Base-by-base conservation (phyloP, 1,140 invertebrate species). In the Brachionus calyciflorus region DNA sequence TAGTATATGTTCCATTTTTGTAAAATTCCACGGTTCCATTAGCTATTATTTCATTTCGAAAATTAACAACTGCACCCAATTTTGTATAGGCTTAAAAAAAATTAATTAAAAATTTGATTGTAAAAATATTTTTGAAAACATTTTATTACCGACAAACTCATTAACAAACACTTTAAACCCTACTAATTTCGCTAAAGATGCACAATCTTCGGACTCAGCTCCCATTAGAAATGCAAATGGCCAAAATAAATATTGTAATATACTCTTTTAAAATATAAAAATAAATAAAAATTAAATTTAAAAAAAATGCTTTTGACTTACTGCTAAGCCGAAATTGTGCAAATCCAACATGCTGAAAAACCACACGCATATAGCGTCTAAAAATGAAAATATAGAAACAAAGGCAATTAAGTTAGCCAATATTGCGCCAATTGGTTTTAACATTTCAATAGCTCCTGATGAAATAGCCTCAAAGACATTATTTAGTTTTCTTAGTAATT, bases 281-380 rank as follows among this genome's bases (percentile, higher is more conserved):
- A 48, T 30, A n/a, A 33, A 76, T 78, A 60, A 41, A 30, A 12
- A 53, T 48, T 1, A 17, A 19, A 4, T 44, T 26, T 24, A 41
- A 14, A 3, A 37, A 12, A 33, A 12, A 12, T 30, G 6, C 2
- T 33, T 21, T 33, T 12, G 4, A 33, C 10, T 14, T 65, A 65
- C 60, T 24, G 60, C 60, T 12, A 65, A 14, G 12, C 60, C 60
- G 44, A 65, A 65, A 44, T 65, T 65, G 41, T 81, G 21, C 17
- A 77, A 79, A 19, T 78, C 78, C 14, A 78, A 69, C 57, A 76
- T 65, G 17, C 53, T 37, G 10, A 80, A 80, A 30, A 81, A 78
- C 79, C 80, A 81, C 26, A 63, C 77, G 14, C 80, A 77, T 17
- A 78, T 78, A n/a, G 78, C 57, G 51, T 81, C 79, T 6, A 80